These are phyloP conservation scores for Oreochromis niloticus DNA, from an alignment of 2,113 vertebrate genomes.

Conservation along the genomic window DNA sequence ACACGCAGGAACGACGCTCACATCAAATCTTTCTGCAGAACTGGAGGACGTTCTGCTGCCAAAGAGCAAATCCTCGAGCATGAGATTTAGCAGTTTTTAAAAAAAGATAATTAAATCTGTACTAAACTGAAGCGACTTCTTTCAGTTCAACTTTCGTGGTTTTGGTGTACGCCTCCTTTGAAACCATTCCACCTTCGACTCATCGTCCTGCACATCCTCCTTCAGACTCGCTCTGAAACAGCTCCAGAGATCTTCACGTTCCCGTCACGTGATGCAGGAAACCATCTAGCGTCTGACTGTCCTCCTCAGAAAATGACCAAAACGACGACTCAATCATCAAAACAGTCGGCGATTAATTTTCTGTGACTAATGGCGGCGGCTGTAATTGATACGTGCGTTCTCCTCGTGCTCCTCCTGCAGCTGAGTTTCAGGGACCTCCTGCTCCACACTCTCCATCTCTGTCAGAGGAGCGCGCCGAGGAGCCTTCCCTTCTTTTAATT, in stretches of 20 bases:
- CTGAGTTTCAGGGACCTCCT: slow-evolving; percentile 69
- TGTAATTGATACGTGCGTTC: slow-evolving; percentile 2
- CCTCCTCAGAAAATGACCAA: neutral
- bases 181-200: neutral
- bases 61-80: neutral
- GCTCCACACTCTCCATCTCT: slow-evolving; percentile 87
- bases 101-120: neutral
- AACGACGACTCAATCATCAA: neutral
- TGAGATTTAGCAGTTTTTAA: neutral
- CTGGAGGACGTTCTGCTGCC: neutral
- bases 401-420: neutral
- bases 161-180: neutral
- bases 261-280: neutral
- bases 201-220: neutral
- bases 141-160: neutral
- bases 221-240: neutral
- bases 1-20: neutral
- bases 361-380: neutral
- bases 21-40: neutral
- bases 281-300: neutral
- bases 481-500: slow-evolving; percentile 87
- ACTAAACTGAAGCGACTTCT: neutral
- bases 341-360: neutral
- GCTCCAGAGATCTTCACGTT: neutral
- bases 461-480: slow-evolving; percentile 86